phyloP scores from a whole-genome alignment of 2,797 vertebrate species.

The Squalus acanthias region DNA sequence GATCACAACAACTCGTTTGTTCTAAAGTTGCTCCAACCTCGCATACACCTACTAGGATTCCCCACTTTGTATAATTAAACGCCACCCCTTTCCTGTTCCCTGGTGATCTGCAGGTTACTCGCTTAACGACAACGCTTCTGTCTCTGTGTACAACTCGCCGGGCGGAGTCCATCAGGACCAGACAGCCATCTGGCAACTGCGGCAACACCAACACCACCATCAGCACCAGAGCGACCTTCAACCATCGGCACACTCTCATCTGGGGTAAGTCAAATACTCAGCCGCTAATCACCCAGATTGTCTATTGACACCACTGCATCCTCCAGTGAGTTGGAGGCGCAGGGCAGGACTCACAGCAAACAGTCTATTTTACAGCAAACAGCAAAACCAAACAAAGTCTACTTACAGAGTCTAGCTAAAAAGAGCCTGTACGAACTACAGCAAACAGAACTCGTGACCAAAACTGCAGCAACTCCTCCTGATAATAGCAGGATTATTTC shows the following conservation, averaged over 20 bases:
- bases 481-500: neutral
- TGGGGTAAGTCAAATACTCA: slow-evolving; percentile 52
- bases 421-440: neutral
- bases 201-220: slow-evolving; percentile 53
- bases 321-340: neutral
- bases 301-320: neutral
- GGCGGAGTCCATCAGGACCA: neutral
- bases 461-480: neutral
- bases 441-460: neutral
- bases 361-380: neutral
- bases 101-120: neutral
- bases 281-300: neutral
- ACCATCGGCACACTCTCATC: slow-evolving; percentile 50
- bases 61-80: neutral
- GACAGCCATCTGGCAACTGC: slow-evolving; percentile 64
- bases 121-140: neutral
- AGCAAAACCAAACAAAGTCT: neutral
- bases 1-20: neutral
- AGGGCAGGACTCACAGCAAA: slow-evolving; percentile 39
- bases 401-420: neutral
- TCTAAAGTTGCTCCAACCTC: neutral
- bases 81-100: neutral
- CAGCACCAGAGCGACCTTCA: slow-evolving; percentile 54
- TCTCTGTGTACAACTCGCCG: neutral
- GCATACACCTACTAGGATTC: too few relatives aligned